These are phyloP conservation scores for Leptinotarsa haldemani DNA, from an alignment of 2,888 invertebrate species.

Conservation along the genomic window DNA sequence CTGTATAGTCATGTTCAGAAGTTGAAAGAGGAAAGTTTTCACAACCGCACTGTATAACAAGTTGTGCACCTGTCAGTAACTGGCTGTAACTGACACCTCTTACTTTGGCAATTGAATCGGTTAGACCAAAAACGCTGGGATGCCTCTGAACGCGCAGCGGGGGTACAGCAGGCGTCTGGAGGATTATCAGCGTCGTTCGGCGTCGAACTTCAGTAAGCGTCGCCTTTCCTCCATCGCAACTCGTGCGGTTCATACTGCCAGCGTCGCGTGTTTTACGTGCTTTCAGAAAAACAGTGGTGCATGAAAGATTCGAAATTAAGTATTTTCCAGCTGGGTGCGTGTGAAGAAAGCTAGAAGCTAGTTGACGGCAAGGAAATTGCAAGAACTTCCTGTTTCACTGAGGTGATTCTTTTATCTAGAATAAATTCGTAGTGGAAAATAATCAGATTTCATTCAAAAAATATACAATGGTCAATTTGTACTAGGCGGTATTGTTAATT, in stretches of 20 bases:
- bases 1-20: too few relatives aligned
- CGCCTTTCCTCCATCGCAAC: slow-evolving; percentile 53
- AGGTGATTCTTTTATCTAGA: neutral
- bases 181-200: slow-evolving; percentile 54
- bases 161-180: slow-evolving; percentile 58
- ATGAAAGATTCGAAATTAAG: slow-evolving; percentile 6
- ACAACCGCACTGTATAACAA: too few relatives aligned
- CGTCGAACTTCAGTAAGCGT: slow-evolving; percentile 61
- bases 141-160: slow-evolving; percentile 54
- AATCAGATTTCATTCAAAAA: neutral
- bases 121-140: slow-evolving; percentile 25
- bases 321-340: neutral
- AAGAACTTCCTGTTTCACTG: neutral
- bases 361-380: neutral
- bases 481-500: too few relatives aligned
- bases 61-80: too few relatives aligned
- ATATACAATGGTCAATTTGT: too few relatives aligned
- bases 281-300: slow-evolving; percentile 29
- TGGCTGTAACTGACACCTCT: neutral
- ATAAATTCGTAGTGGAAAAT: neutral
- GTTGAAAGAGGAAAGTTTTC: too few relatives aligned
- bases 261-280: slow-evolving; percentile 42
- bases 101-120: neutral
- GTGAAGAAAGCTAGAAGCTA: neutral
- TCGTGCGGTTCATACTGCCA: slow-evolving; percentile 7